Percentiles rank a stretch among this genome's conserved stretches.
phyloP scores from a whole-genome alignment of 2,113 vertebrate genomes.

The Prinia subflava region DNA sequence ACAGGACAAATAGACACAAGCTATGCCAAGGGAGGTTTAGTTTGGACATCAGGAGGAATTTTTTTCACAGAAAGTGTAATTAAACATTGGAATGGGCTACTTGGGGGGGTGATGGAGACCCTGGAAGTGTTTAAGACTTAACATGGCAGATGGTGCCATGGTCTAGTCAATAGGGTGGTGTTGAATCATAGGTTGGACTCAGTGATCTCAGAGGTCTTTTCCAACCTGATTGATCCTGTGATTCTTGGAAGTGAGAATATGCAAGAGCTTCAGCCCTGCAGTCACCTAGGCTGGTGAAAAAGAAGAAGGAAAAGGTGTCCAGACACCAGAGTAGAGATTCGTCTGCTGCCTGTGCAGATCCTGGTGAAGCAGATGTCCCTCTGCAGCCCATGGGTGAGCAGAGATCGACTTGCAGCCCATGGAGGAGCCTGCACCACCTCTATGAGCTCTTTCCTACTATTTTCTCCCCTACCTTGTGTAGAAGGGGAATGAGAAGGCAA shows the following conservation, averaged over 20 bases:
- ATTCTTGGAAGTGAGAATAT: background rate
- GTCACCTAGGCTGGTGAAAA: background rate
- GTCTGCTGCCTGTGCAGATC: accelerated
- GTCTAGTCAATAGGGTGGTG: background rate
- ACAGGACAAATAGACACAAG: background rate
- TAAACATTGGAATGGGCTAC: background rate
- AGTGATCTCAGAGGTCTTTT: background rate
- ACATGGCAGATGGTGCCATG: background rate
- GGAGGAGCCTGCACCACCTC: background rate
- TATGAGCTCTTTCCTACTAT: background rate
- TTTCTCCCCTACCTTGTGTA: background rate
- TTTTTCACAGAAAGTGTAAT: background rate
- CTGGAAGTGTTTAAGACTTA: background rate
- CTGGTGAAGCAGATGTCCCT: background rate
- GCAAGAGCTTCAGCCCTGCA: background rate
- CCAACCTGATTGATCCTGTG: background rate
- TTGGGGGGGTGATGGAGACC: too few species aligned
- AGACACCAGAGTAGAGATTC: background rate
- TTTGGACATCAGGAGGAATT: background rate
- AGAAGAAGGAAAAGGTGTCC: background rate
- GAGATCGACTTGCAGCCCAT: background rate
- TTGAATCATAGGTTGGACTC: background rate
- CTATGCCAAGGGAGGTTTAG: background rate
- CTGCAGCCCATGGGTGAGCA: background rate
- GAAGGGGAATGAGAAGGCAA: background rate